Evolutionary conservation across 2,888 invertebrate genomes (phyloP), one percentile per base, ranked within the genome.

Genomic region (Zygaena filipendulae): DNA sequence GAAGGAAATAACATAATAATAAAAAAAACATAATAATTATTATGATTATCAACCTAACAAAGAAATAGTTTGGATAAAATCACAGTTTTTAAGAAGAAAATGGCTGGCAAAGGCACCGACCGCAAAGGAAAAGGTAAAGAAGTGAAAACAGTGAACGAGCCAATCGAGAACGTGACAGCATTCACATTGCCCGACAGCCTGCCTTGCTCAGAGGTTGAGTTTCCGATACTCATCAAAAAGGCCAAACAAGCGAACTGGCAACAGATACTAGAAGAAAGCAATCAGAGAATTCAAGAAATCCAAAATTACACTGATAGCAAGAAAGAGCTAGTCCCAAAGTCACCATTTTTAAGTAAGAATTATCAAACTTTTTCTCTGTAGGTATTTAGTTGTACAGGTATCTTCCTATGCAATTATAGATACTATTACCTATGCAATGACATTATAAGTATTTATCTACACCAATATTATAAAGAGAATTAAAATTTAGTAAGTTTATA

Each of bases 171-270:
- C 7, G 29, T 63, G 16, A 56, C 66, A 0, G 41, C 53, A 2
- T 77, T 77, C 26, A 54, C 49, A 6, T 37, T 77, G 22, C 79
- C 79, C 1, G 60, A 67, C 4, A 74, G 70, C 35, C 48, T 79
- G 4, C 57, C 74, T 3, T 67, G 69, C 36, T 75, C 77, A 1
- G 70, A 75, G 41, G 46, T 75, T 22, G 59, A 68, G 3, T 70
- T 74, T 35, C 75, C 79, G 0, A 35, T 64, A 3, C 35, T 68
- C 3, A 43, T 58, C 23, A 56, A 44, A 23, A 58, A 40, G 26
- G 38, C 32, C 7, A 35, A 36, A 3, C 52, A 34, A 24, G 70
- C 60, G 0, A 66, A 55, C 35, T 79, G 79, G 79, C 37, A 53
- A 3, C 40, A 59, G 5, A 67, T 79, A 24, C 13, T 74, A 3